phyloP scores from a whole-genome alignment of 2,888 invertebrate genomes.

The Pristionchus arcanus region DNA sequence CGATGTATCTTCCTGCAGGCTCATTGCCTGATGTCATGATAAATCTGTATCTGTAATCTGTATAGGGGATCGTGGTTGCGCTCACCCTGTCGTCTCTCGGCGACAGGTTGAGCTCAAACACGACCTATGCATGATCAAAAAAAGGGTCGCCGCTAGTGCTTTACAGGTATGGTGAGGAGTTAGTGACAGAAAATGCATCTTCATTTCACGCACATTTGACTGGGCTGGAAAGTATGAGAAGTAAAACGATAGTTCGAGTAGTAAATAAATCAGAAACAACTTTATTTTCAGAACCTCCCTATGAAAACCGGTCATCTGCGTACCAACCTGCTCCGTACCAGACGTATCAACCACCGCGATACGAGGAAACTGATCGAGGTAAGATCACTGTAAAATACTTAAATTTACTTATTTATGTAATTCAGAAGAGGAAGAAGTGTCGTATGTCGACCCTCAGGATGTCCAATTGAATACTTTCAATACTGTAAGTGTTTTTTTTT shows the following conservation, averaged over 20 bases:
- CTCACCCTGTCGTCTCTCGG: no score
- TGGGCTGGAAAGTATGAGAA: neutral
- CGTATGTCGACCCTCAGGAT: slow-evolving; percentile 5
- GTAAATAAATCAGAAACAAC: neutral
- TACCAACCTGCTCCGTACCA: neutral
- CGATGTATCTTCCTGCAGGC: no score
- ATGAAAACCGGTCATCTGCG: neutral
- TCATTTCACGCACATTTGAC: neutral
- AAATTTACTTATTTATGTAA: neutral
- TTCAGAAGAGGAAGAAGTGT: slow-evolving; percentile 38
- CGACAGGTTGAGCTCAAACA: no score
- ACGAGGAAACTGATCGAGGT: neutral
- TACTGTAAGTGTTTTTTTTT: neutral
- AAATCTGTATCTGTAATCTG: no score
- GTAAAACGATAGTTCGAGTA: neutral
- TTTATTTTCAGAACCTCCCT: neutral
- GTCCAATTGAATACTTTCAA: slow-evolving; percentile 39
- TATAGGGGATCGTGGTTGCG: no score
- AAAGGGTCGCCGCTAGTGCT: no score
- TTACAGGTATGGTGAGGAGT: no score
- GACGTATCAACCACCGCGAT: neutral
- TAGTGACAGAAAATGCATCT: no score
- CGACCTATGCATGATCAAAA: no score
- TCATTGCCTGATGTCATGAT: no score
- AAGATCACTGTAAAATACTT: neutral